Base-by-base conservation (phyloP, 2,797 vertebrate genomes). In the Micrastur ruficollis region DNA sequence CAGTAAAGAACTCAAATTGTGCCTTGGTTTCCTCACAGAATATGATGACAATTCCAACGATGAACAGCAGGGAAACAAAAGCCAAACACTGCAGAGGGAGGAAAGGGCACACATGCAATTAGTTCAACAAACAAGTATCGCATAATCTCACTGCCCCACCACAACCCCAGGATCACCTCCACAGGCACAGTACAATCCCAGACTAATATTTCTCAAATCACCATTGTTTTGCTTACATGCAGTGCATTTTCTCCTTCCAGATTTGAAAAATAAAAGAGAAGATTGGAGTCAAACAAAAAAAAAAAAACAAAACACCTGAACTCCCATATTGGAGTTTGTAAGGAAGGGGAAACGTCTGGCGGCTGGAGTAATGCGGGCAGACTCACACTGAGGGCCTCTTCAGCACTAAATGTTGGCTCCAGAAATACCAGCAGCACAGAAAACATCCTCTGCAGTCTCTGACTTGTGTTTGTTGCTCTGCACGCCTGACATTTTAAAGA, bases 51-150 rank as follows among this genome's bases (percentile, higher is more conserved):
- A 95, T 91, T 55, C 88, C 96, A 62, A 96, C 6, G 27, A 89
- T 91, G 95, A 97, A 97, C n/a, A 98, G 58, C 65, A 93, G 86
- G 67, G 95, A 97, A 65, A 96, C 70, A 42, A 94, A 75, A 38
- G 96, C 93, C 81, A 97, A 56, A 72, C 88, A 94, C 91, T 95
- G 68, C n/a, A 66, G 81, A 44, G 67, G 87, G 66, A 95, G 71
- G 46, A 53, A 56, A 83, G 25, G 16, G 53, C 47, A 95, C 38
- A 68, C 19, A 21, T 34, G 26, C 13, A 52, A 74, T 65, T 59
- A 86, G 38, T 34, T 38, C 53, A 73, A 25, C 38, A 61, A 79
- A 34, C 21, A n/a, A 13, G 25, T 25, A 59, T 11, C 4, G 0
- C 46, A 29, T 29, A 38, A 38, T 11, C 26, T 47, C 38, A 25